Evolutionary conservation across 2,113 vertebrate species (phyloP).

Genomic region (Oceanodroma tethys): DNA sequence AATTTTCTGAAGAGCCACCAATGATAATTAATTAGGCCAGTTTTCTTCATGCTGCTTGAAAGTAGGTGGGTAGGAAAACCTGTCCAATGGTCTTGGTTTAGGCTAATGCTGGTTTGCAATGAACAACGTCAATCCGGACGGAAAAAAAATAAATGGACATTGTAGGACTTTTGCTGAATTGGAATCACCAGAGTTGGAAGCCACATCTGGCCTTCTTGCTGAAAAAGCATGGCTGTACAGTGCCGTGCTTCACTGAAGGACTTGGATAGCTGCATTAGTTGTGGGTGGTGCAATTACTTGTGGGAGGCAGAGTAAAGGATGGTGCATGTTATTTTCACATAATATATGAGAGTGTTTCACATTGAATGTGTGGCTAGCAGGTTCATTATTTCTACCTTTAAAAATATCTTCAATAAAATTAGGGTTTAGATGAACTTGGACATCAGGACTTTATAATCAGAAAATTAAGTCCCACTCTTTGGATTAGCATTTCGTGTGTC

Average conservation of each 20-base stretch:
- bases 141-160: fast-evolving
- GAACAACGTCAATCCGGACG: not conserved
- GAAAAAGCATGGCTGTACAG: not conserved
- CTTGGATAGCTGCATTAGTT: not conserved
- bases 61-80: not conserved
- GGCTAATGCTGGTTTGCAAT: not conserved
- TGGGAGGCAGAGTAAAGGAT: not conserved
- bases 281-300: not conserved
- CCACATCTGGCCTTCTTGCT: not conserved
- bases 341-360: not conserved
- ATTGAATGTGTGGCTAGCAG: not conserved
- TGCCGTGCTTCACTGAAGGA: not conserved
- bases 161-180: not conserved
- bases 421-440: not conserved
- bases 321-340: not conserved
- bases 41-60: not conserved
- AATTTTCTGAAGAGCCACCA: not conserved
- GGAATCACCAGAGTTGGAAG: not conserved
- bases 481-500: not conserved
- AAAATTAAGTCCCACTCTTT: not conserved
- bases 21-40: not conserved
- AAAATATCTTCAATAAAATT: not conserved
- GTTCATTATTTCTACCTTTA: not conserved
- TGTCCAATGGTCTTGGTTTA: not conserved
- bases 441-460: not conserved